A percentile compares a stretch with the other conserved stretches of the same genome.
Conservation (phyloP, 2,888 invertebrate genomes). For the Drosophila fulvimacula region DNA sequence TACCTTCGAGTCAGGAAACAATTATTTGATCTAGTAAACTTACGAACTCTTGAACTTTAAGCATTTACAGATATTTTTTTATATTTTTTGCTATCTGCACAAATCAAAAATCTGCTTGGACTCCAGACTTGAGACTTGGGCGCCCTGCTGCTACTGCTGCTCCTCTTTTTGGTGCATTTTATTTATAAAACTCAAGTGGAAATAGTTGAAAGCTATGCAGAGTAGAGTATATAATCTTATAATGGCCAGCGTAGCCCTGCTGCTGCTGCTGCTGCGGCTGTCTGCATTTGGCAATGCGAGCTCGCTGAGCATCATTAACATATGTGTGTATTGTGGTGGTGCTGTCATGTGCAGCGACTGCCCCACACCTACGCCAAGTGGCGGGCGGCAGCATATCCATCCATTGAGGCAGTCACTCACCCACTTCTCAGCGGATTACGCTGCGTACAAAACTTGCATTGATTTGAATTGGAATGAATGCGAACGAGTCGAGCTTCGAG, state of each 20-base stretch:
- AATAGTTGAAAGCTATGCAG: constrained; percentile 36
- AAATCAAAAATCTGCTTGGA: constrained; percentile 49
- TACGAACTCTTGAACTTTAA: constrained; percentile 44
- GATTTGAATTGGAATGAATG: constrained; percentile 69
- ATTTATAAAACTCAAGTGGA: constrained; percentile 69
- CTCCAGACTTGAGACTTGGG: constrained; percentile 21
- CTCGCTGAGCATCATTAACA: constrained; percentile 59
- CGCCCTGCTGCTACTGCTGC: constrained; percentile 52
- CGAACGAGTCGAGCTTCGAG: constrained; percentile 25
- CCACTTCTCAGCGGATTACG: constrained; percentile 68
- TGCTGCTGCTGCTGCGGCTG: not conserved
- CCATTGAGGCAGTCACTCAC: constrained; percentile 61
- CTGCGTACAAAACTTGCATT: constrained; percentile 60
- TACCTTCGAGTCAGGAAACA: not conserved
- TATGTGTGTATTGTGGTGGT: constrained; percentile 32
- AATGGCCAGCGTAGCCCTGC: constrained; percentile 26
- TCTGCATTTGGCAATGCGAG: constrained; percentile 46
- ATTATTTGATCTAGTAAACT: constrained; percentile 51
- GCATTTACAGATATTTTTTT: constrained; percentile 18
- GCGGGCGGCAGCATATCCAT: constrained; percentile 14
- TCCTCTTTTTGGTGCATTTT: constrained; percentile 27
- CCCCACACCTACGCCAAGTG: constrained; percentile 4
- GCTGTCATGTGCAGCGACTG: constrained; percentile 47
- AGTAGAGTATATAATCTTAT: constrained; percentile 26
- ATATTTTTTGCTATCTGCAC: constrained; percentile 7